Evolutionary conservation across 2,888 invertebrate species (phyloP).

Genomic region (Yponomeuta plumbellus): DNA sequence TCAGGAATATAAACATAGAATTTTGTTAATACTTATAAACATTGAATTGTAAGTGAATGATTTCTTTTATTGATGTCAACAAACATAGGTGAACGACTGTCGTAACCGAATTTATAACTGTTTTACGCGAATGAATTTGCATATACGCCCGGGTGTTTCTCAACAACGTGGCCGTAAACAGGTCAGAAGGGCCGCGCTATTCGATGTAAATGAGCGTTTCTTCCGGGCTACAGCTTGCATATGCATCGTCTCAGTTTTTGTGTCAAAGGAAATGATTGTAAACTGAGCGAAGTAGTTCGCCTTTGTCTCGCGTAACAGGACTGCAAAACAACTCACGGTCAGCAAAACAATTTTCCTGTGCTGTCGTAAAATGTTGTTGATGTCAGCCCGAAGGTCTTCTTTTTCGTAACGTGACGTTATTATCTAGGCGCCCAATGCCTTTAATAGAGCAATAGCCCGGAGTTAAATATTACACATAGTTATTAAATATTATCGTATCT

Average conservation of each 20-base stretch:
- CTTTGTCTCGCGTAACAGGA: slow-evolving; percentile 52
- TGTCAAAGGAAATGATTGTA: slow-evolving; percentile 50
- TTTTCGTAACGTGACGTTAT: slow-evolving; percentile 29
- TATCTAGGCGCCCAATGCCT: not conserved
- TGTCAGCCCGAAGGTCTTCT: slow-evolving; percentile 28
- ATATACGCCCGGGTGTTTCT: slow-evolving; percentile 26
- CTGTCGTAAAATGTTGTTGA: slow-evolving; percentile 31
- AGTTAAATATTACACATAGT: too few relatives aligned
- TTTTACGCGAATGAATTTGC: slow-evolving; percentile 23
- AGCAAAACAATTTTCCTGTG: slow-evolving; percentile 31
- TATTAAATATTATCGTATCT: too few relatives aligned
- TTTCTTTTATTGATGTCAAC: not conserved
- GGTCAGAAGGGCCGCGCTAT: slow-evolving; percentile 35
- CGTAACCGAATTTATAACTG: slow-evolving; percentile 23
- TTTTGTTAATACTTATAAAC: not conserved
- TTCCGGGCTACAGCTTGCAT: slow-evolving; percentile 38
- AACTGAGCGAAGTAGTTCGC: slow-evolving; percentile 38
- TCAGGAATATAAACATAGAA: too few relatives aligned
- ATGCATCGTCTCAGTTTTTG: slow-evolving; percentile 36
- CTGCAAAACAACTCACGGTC: slow-evolving; percentile 47
- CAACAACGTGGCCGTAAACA: slow-evolving; percentile 26
- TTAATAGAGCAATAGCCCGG: not conserved
- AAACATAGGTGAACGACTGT: slow-evolving; percentile 11
- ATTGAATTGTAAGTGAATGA: slow-evolving; percentile 11
- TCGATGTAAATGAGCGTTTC: slow-evolving; percentile 56